Base-by-base conservation (phyloP, 37 sponge, comb jelly and placozoan genomes). In the Lycopodina hypogea region DNA sequence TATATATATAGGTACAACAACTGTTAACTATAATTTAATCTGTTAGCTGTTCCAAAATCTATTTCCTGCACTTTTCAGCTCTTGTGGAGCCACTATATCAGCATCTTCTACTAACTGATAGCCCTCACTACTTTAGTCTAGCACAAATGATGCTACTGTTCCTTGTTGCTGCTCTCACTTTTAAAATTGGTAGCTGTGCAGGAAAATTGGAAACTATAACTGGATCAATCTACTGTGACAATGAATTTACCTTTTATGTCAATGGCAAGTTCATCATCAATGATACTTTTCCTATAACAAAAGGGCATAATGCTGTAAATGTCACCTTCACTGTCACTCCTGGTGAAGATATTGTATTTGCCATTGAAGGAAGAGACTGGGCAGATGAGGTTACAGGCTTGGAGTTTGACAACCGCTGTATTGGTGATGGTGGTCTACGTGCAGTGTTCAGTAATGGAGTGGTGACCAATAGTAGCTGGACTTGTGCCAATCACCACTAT, bases 371-470 rank as follows among this genome's bases (percentile, higher is more conserved):
- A 7, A 40, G 26, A 38, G 85, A 84, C 60, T 78, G 48, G 70
- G 78, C 72, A 26, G 53, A 84, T 40, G 68, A 71, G 11, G 26
- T 28, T 32, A 59, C 64, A 19, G 75, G 86, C 12, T 52, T 84
- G 39, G 78, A 84, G 41, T 52, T 45, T 18, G 68, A 66, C 68
- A 28, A 53, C 42, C 58, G 69, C 41, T 80, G 80, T 35, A 23
- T 70, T 21, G 80, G 80, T 53, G 29, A 24, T 29, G 79, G 69
- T 41, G 33, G 80, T 4, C 51, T 79, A 18, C 50, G 80, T 15
- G 85, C 72, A 3, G 41, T 83, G 62, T 84, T 84, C 36, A 77
- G 85, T 51, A 76, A 77, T 70, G 78, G 78, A 19, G 78, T 79
- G 9, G 86, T 86, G 32, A 78, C 80, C 66, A 72, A 79, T 42